Base-by-base conservation (phyloP, 2,888 invertebrate species). In the Iphiclides podalirius region DNA sequence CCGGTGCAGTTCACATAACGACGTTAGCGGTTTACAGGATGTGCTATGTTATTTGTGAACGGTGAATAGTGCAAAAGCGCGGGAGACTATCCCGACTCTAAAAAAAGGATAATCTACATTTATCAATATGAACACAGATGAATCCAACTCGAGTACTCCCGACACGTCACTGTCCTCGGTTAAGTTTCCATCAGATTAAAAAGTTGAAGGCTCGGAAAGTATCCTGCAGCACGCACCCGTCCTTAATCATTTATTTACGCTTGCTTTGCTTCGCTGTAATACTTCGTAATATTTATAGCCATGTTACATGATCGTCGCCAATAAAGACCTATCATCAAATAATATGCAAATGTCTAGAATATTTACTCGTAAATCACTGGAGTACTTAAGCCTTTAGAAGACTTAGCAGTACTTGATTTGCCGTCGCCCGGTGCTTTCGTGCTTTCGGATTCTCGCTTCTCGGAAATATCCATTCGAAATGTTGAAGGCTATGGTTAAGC, bases 191-290 rank as follows among this genome's bases (percentile, higher is more conserved):
- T 64, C 57, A 63, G 70, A 70, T 70, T 64, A 65, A 71, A 66
- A 61, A 61, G 64, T 69, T 64, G 68, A 72, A 66, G 58, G 55
- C 64, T 61, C 60, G 58, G 60, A 61, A 57, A 56, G 23, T 48
- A 37, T 67, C 65, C 67, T 65, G 37, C 57, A 58, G 60, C 85
- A 85, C 84, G 86, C 85, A 78, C 80, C 55, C 63, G 59, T 53
- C 55, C 70, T 71, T 79, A 81, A 79, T 80, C 72, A 69, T 80
- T 81, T 77, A 76, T 84, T 83, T 83, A 83, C 77, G 83, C 84
- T 81, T 77, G 72, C 74, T 75, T 75, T 49, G 70, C 69, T 72
- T 74, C 65, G 65, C 70, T 72, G 71, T 81, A 79, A 76, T 73
- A 73, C 70, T 70, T 70, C 62, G 64, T 76, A 71, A 73, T 79